Conservation (phyloP, 2,797 vertebrate species). For the Pteropus rufus region DNA sequence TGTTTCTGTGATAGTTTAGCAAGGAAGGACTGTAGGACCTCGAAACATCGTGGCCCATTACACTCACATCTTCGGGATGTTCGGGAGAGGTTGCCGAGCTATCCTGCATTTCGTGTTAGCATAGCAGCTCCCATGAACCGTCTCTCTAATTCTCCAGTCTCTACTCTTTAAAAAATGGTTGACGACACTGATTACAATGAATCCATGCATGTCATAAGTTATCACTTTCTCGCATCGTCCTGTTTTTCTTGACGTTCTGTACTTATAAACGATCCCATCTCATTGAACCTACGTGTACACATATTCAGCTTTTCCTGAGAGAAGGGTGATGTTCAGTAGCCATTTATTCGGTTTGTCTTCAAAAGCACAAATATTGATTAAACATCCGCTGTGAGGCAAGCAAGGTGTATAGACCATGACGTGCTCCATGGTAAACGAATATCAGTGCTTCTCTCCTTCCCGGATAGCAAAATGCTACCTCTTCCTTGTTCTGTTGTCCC, state of each 20-base stretch:
- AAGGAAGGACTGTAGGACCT: background rate
- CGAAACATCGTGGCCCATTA: background rate
- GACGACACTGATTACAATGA: background rate
- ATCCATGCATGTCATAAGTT: rapidly evolving
- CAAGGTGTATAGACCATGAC: background rate
- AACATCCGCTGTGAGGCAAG: background rate
- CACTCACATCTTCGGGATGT: background rate
- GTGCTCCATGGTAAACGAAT: background rate
- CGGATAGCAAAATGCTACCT: background rate
- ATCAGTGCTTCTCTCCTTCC: background rate
- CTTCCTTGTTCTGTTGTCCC: background rate
- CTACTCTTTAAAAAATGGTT: background rate
- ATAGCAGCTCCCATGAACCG: no score
- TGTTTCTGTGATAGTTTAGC: background rate
- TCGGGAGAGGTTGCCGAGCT: background rate
- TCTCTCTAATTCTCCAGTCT: background rate
- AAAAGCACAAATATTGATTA: background rate
- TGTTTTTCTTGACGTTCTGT: background rate
- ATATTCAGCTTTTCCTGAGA: background rate
- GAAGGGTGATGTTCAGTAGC: no score
- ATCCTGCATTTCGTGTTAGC: background rate
- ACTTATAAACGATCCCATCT: background rate
- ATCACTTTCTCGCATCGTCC: no score
- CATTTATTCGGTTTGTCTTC: background rate
- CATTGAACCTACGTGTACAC: background rate